Evolutionary conservation across 1,140 invertebrate genomes (phyloP).

Genomic region (Pseudomyrmex sp.): DNA sequence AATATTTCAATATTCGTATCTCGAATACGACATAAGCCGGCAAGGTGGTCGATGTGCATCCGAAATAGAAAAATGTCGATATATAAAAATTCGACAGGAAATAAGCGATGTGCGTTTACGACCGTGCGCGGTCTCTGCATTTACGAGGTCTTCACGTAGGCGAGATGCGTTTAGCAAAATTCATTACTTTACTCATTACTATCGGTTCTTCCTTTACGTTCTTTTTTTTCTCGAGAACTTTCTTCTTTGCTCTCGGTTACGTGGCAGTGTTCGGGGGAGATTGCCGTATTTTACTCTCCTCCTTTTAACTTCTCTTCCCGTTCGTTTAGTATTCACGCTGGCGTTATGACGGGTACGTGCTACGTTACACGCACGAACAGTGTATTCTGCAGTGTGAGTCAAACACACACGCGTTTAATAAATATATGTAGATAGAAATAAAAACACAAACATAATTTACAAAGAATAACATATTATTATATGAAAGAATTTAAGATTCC

Average conservation of each 20-base stretch:
- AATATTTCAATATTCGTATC: background rate
- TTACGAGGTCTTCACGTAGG: constrained; percentile 71
- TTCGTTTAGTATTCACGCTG: constrained; percentile 70
- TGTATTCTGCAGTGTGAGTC: constrained; percentile 63
- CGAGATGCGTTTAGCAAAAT: constrained; percentile 74
- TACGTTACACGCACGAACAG: constrained; percentile 27
- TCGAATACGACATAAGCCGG: background rate
- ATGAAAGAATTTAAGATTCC: background rate
- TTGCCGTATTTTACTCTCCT: constrained; percentile 63
- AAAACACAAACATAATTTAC: background rate
- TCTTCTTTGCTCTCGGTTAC: constrained; percentile 48
- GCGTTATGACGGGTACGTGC: constrained; percentile 61
- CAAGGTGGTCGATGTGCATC: background rate
- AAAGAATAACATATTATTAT: background rate
- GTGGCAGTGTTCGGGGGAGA: constrained; percentile 18
- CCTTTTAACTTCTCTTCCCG: constrained; percentile 32
- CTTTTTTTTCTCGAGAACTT: background rate
- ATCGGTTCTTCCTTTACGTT: constrained; percentile 49
- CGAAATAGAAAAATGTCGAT: constrained; percentile 19
- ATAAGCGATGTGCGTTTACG: background rate
- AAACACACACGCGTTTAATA: constrained; percentile 54
- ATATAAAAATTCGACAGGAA: constrained; percentile 25
- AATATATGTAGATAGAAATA: constrained; percentile 71
- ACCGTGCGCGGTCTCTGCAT: constrained; percentile 41
- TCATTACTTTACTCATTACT: constrained; percentile 76